phyloP scores from a whole-genome alignment of 2,113 vertebrate genomes.

The Sylvilagus bachmani region DNA sequence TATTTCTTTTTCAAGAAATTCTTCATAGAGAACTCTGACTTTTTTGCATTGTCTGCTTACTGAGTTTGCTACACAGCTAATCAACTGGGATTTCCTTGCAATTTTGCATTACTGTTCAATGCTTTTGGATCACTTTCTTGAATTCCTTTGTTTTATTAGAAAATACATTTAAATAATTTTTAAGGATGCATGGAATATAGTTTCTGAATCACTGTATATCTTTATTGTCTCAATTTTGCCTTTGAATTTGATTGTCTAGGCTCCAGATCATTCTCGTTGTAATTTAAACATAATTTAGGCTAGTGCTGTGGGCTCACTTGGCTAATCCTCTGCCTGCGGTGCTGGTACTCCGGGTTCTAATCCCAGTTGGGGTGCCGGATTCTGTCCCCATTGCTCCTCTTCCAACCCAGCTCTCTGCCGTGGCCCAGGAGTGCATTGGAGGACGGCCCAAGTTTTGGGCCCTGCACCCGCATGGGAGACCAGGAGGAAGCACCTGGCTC shows the following conservation, averaged over 20 bases:
- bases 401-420: too few species aligned
- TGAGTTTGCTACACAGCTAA: background rate
- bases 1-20: conserved; percentile 5
- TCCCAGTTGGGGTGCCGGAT: too few species aligned
- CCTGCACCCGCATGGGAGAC: too few species aligned
- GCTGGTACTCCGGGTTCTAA: too few species aligned
- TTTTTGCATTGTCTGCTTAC: background rate
- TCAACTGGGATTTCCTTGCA: background rate
- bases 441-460: too few species aligned
- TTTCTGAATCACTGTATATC: background rate
- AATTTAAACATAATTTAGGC: too few species aligned
- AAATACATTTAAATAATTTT: background rate
- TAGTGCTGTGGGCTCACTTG: too few species aligned
- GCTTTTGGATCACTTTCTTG: background rate
- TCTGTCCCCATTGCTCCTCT: too few species aligned
- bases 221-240: background rate
- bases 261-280: background rate
- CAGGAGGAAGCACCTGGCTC: too few species aligned
- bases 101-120: background rate
- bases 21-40: background rate
- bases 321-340: too few species aligned
- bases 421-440: too few species aligned
- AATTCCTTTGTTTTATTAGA: background rate
- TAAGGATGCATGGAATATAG: background rate
- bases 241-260: background rate